These are phyloP conservation scores for Diorhabda carinulata DNA, from an alignment of 1,140 invertebrate genomes.

Conservation along the genomic window DNA sequence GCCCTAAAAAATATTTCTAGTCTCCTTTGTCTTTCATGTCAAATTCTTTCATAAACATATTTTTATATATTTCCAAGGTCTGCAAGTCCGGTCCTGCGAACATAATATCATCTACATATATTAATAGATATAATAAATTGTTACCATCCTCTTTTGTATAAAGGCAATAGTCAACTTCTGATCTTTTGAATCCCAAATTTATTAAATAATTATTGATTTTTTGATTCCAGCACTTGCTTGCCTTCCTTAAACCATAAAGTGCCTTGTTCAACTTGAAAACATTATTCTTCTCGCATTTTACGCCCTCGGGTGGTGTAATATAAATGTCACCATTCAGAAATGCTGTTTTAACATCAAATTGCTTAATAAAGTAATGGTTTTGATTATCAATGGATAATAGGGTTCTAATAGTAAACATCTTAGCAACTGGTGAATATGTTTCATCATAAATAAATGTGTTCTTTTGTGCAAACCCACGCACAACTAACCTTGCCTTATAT, in stretches of 20 bases:
- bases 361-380: conserved; percentile 2
- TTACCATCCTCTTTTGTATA: neutral
- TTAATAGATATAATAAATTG: neutral
- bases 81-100: neutral
- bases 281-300: conserved; percentile 10
- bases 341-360: conserved; percentile 11
- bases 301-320: conserved; percentile 46
- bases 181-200: neutral
- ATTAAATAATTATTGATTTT: neutral
- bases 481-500: conserved; percentile 46
- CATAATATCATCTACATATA: neutral
- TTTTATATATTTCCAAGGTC: neutral
- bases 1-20: neutral
- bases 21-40: neutral
- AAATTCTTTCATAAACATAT: neutral
- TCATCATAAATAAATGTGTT: conserved; percentile 3
- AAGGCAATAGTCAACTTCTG: neutral
- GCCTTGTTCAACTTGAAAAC: neutral
- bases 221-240: neutral
- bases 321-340: conserved; percentile 39
- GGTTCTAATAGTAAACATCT: conserved; percentile 5
- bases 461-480: conserved; percentile 38
- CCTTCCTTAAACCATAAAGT: conserved; percentile 3
- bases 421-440: conserved; percentile 10
- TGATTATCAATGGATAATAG: conserved; percentile 7